These are phyloP conservation scores for Columba guinea DNA, from an alignment of 2,797 vertebrate species.

Conservation along the genomic window DNA sequence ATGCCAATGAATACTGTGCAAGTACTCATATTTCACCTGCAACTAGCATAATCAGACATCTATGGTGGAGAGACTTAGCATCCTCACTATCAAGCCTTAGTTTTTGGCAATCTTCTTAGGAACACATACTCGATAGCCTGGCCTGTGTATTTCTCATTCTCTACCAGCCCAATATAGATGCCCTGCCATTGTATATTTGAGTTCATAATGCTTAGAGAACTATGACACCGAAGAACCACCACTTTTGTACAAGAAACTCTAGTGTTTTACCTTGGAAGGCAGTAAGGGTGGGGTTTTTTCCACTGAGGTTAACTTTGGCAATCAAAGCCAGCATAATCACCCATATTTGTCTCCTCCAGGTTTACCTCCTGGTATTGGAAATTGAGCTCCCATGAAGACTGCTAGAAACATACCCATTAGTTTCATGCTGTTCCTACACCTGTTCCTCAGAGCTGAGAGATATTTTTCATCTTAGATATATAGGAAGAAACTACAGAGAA, in stretches of 20 bases:
- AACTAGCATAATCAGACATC: fast-evolving
- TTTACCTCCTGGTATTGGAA: not conserved
- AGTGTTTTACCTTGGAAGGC: not conserved
- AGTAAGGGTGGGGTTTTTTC: not conserved
- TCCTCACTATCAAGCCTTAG: not conserved
- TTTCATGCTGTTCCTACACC: not conserved
- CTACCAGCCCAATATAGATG: not conserved
- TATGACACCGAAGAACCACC: not conserved
- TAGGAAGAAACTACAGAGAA: not conserved
- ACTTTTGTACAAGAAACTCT: not conserved
- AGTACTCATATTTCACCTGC: not conserved
- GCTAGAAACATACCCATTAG: not conserved
- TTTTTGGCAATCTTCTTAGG: not conserved
- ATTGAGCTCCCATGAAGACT: not conserved
- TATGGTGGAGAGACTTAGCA: not conserved
- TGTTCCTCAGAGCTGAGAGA: not conserved
- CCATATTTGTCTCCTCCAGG: not conserved
- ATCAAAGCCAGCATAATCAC: not conserved
- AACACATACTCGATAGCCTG: not conserved
- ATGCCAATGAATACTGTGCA: not conserved
- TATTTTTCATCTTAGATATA: not conserved
- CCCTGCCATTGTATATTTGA: not conserved
- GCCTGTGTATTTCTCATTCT: not conserved
- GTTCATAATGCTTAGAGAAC: not conserved
- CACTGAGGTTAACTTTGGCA: not conserved